Conservation (phyloP, 2,888 invertebrate genomes). For the Plebejus argus region DNA sequence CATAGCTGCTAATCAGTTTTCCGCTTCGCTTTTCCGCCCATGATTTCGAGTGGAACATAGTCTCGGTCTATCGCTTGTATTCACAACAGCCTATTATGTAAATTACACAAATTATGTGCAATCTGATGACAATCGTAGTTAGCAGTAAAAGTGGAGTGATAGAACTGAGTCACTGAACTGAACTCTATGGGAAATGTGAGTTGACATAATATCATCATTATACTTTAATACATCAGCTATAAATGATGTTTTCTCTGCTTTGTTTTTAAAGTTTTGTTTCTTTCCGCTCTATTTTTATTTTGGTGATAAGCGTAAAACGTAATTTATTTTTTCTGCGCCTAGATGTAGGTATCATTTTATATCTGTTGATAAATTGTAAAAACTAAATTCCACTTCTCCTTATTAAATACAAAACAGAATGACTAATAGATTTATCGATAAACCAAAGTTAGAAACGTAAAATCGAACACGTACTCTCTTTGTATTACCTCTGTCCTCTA, state of each 20-base stretch:
- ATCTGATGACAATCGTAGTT: conserved; percentile 1
- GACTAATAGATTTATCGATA: too few relatives aligned
- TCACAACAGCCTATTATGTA: conserved; percentile 14
- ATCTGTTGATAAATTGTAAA: too few relatives aligned
- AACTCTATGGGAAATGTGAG: background rate
- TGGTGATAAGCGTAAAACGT: too few relatives aligned
- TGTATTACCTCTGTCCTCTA: too few relatives aligned
- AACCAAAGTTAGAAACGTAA: too few relatives aligned
- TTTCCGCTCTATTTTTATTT: too few relatives aligned
- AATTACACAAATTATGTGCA: background rate
- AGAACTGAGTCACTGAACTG: background rate
- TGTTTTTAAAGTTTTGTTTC: too few relatives aligned
- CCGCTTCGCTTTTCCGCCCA: background rate
- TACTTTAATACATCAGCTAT: background rate
- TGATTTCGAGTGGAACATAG: background rate
- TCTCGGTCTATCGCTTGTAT: background rate
- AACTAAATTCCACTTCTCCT: too few relatives aligned
- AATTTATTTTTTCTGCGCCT: too few relatives aligned
- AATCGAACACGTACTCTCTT: too few relatives aligned
- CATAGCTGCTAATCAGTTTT: background rate
- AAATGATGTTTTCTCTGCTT: background rate
- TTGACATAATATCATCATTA: background rate
- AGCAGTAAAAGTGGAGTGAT: conserved; percentile 15
- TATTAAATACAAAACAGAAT: too few relatives aligned
- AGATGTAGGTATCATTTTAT: too few relatives aligned